Conservation (phyloP, 2,797 vertebrate genomes). For the Channa striata region DNA sequence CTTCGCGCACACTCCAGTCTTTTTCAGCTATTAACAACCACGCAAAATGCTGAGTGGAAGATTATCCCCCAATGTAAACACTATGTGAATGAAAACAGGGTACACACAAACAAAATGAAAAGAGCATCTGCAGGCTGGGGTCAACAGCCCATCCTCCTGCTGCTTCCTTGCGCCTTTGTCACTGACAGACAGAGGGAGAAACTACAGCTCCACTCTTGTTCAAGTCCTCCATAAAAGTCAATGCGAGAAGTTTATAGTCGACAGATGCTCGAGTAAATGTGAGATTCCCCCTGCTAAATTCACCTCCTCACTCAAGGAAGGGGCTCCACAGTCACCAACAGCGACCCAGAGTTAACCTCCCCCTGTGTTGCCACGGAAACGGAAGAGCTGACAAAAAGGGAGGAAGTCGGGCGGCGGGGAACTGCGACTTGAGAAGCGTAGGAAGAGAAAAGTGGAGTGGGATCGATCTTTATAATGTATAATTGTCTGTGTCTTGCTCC, state of each 20-base stretch:
- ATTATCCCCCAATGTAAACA: conserved; percentile 17
- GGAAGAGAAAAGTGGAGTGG: conserved; percentile 42
- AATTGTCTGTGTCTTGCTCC: conserved; percentile 47
- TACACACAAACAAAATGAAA: conserved; percentile 51
- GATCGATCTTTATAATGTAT: conserved; percentile 54
- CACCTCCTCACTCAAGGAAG: conserved; percentile 59
- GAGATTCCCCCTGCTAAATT: conserved; percentile 45
- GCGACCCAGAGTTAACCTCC: conserved; percentile 83
- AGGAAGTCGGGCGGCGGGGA: conserved; percentile 75
- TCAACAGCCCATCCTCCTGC: conserved; percentile 74
- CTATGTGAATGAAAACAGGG: conserved; percentile 35
- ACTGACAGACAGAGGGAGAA: conserved; percentile 47
- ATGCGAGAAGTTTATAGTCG: conserved; percentile 79
- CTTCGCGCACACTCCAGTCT: not conserved
- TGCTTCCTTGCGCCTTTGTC: conserved; percentile 76
- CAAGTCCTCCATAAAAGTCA: conserved; percentile 84
- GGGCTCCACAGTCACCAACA: conserved; percentile 64
- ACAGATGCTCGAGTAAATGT: conserved; percentile 85
- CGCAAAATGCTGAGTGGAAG: conserved; percentile 14
- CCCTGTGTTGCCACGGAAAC: conserved; percentile 76
- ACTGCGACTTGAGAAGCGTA: conserved; percentile 70
- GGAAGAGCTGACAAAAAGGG: conserved; percentile 76
- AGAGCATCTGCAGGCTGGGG: conserved; percentile 68
- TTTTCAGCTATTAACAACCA: conserved; percentile 1
- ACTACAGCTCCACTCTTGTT: conserved; percentile 76